Percentiles rank a stretch among this genome's conserved stretches.
Evolutionary conservation across 1,140 invertebrate genomes (phyloP).

Genomic region (Triops longicaudatus): DNA sequence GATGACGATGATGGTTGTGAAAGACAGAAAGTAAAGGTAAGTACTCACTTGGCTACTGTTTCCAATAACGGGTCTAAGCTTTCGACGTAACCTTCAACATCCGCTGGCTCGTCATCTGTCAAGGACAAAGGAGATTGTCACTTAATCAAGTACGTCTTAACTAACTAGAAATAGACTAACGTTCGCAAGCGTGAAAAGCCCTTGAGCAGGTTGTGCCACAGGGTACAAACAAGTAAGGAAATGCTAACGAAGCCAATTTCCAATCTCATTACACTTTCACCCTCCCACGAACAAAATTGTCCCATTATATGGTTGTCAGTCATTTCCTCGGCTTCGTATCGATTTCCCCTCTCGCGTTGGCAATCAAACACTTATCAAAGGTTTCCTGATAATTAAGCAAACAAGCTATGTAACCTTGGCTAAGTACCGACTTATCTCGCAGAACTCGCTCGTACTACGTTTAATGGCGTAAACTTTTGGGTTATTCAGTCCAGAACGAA

Average conservation of each 20-base stretch:
- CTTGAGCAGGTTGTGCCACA: no score
- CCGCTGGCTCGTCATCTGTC: background rate
- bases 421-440: background rate
- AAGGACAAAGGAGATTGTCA: background rate
- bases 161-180: no score
- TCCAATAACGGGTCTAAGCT: slow-evolving; percentile 1
- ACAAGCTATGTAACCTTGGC: background rate
- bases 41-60: background rate
- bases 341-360: background rate
- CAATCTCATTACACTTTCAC: background rate
- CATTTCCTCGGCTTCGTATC: background rate
- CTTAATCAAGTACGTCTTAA: background rate
- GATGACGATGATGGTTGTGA: background rate
- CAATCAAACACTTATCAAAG: slow-evolving; percentile 6
- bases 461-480: no score
- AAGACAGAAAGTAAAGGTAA: background rate
- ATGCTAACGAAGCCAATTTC: background rate
- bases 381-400: background rate
- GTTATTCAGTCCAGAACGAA: no score
- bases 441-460: no score
- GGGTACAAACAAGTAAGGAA: background rate
- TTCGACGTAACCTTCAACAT: slow-evolving; percentile 7
- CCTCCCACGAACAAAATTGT: background rate
- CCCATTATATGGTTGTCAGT: background rate
- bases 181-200: no score